phyloP scores from a whole-genome alignment of 92 coral and sea anemone species.

The Galaxea fascicularis region DNA sequence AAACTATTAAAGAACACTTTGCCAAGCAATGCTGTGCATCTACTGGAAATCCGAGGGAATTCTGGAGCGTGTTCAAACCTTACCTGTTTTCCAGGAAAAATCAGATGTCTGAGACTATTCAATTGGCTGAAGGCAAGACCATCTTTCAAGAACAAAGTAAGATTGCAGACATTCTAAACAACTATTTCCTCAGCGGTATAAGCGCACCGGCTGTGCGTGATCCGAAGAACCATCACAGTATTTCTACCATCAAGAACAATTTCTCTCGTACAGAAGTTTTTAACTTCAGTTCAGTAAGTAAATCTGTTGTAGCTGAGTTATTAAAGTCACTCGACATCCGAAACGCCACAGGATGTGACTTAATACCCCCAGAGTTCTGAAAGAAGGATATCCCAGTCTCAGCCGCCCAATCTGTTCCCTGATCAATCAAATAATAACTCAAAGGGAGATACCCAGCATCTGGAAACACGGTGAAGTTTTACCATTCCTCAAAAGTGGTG shows the following conservation, averaged over 20 bases:
- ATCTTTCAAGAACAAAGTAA: constrained; percentile 22
- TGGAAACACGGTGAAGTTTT: constrained; percentile 23
- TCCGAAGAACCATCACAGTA: constrained; percentile 9
- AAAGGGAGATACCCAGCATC: constrained; percentile 23
- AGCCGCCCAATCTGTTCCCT: constrained; percentile 9
- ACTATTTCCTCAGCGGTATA: constrained; percentile 16
- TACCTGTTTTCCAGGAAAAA: constrained; percentile 9
- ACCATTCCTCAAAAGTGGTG: constrained; percentile 14
- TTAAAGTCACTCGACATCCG: constrained; percentile 9
- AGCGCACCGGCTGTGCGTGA: background rate
- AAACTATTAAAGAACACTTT: constrained; percentile 24
- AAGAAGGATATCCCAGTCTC: constrained; percentile 13
- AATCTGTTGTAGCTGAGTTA: background rate
- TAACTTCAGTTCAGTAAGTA: background rate
- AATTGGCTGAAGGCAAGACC: constrained; percentile 5
- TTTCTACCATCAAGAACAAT: background rate
- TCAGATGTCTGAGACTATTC: constrained; percentile 14
- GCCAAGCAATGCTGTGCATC: constrained; percentile 15
- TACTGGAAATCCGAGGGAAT: constrained; percentile 17
- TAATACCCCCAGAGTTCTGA: constrained; percentile 3
- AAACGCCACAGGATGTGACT: constrained; percentile 5
- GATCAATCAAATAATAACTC: background rate
- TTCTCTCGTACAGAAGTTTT: background rate
- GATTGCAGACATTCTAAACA: constrained; percentile 21
- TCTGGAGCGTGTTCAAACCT: constrained; percentile 37